Evolutionary conservation across 2,888 invertebrate genomes (phyloP).

Genomic region (Drosophila kambysellisi): DNA sequence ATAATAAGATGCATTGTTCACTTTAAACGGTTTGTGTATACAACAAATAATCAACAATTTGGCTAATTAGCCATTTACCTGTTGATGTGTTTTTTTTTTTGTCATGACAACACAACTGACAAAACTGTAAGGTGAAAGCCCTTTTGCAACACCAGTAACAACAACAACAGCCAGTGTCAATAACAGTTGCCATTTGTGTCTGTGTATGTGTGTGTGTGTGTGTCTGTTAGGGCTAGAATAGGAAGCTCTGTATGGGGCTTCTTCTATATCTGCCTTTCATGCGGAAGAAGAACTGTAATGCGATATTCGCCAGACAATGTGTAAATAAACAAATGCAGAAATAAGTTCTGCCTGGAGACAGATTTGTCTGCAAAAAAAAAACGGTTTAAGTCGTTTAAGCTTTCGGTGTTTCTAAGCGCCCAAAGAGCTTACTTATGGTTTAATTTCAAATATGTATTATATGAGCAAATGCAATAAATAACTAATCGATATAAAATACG

Average conservation of each 20-base stretch:
- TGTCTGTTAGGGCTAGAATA: constrained; percentile 31
- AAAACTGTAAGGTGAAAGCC: constrained; percentile 69
- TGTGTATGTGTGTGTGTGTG: constrained; percentile 7
- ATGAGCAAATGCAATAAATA: background rate
- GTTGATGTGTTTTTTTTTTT: constrained; percentile 54
- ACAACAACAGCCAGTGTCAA: constrained; percentile 51
- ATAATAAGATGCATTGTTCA: constrained; percentile 44
- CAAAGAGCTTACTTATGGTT: background rate
- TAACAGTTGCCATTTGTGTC: constrained; percentile 58
- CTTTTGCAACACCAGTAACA: constrained; percentile 35
- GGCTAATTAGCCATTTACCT: constrained; percentile 64
- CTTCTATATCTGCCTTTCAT: constrained; percentile 30
- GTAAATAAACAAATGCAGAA: constrained; percentile 56
- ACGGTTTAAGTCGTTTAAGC: background rate
- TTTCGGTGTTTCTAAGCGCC: background rate
- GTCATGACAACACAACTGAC: constrained; percentile 48
- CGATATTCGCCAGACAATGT: constrained; percentile 43
- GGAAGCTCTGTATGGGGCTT: constrained; percentile 59
- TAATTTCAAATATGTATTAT: background rate
- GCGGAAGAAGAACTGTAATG: constrained; percentile 59
- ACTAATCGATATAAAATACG: background rate
- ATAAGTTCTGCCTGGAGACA: constrained; percentile 35
- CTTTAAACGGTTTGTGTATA: constrained; percentile 34
- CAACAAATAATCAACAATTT: constrained; percentile 57
- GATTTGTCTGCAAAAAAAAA: constrained; percentile 5